phyloP scores from a whole-genome alignment of 2,113 vertebrate species.

The Lethenteron reissneri region DNA sequence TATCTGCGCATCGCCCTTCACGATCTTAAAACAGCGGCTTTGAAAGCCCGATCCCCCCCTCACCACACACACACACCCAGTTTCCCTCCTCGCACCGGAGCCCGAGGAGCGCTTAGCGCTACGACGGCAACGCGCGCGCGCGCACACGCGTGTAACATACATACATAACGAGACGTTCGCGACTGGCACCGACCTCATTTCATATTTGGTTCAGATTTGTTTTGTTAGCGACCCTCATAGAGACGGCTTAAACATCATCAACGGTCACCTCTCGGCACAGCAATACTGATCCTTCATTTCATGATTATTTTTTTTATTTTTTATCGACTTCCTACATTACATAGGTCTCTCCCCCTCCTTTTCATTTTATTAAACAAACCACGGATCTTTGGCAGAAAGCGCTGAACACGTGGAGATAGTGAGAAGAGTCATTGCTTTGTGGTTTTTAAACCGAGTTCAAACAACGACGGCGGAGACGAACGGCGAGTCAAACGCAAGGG shows the following conservation, averaged over 20 bases:
- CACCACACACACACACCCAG: too few relatives aligned
- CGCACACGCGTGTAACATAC: too few relatives aligned
- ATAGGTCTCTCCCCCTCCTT: neutral
- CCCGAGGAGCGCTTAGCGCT: too few relatives aligned
- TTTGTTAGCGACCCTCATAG: neutral
- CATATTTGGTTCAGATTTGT: constrained; percentile 4
- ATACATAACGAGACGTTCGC: too few relatives aligned
- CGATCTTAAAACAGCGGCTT: too few relatives aligned
- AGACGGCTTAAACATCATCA: neutral
- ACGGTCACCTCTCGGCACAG: neutral
- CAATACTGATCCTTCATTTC: neutral
- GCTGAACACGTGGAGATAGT: neutral
- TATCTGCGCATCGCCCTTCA: too few relatives aligned
- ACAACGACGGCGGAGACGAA: neutral
- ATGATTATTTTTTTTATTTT: neutral
- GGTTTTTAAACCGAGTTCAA: neutral
- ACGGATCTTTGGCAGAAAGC: neutral
- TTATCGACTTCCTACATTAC: neutral
- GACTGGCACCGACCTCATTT: too few relatives aligned
- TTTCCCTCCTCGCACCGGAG: too few relatives aligned
- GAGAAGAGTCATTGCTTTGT: neutral
- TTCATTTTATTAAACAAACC: neutral
- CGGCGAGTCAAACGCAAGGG: neutral
- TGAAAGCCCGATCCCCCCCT: too few relatives aligned
- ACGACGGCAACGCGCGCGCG: too few relatives aligned